phyloP scores from a whole-genome alignment of 2,797 vertebrate species.

The Morelia viridis region DNA sequence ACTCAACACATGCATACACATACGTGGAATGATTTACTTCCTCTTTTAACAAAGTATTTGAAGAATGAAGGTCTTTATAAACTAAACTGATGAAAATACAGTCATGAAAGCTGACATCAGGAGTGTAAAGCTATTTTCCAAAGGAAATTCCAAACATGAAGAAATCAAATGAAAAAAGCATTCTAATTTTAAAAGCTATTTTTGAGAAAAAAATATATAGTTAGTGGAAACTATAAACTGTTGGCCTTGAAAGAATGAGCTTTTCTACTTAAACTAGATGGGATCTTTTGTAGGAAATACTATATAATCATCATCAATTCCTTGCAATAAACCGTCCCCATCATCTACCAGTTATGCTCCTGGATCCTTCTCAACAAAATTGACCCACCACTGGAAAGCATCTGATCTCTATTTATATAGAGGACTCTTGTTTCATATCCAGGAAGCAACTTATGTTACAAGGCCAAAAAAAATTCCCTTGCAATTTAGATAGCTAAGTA shows the following conservation, averaged over 20 bases:
- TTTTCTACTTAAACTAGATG: conserved; percentile 1
- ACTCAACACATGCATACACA: background rate
- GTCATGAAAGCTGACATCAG: background rate
- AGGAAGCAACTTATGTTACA: conserved; percentile 16
- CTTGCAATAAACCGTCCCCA: conserved; percentile 11
- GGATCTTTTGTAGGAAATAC: background rate
- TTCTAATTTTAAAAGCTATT: conserved; percentile 13
- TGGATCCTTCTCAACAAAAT: conserved; percentile 1
- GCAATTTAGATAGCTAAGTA: conserved; percentile 7
- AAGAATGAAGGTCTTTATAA: conserved; percentile 2
- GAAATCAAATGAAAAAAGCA: conserved; percentile 18
- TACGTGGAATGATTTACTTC: background rate
- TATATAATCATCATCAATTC: background rate
- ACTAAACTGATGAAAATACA: conserved; percentile 10
- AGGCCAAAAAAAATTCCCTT: conserved; percentile 10
- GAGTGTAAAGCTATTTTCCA: background rate
- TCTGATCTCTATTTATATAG: conserved; percentile 19
- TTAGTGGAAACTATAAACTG: conserved; percentile 1
- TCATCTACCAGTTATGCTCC: background rate
- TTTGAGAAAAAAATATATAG: conserved; percentile 17
- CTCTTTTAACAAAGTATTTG: conserved; percentile 8
- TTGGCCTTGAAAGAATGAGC: conserved; percentile 8
- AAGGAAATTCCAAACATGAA: conserved; percentile 1
- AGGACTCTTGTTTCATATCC: conserved; percentile 6
- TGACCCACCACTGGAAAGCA: conserved; percentile 21